phyloP scores from a whole-genome alignment of 2,113 vertebrate species.

The Perca schrenkii region DNA sequence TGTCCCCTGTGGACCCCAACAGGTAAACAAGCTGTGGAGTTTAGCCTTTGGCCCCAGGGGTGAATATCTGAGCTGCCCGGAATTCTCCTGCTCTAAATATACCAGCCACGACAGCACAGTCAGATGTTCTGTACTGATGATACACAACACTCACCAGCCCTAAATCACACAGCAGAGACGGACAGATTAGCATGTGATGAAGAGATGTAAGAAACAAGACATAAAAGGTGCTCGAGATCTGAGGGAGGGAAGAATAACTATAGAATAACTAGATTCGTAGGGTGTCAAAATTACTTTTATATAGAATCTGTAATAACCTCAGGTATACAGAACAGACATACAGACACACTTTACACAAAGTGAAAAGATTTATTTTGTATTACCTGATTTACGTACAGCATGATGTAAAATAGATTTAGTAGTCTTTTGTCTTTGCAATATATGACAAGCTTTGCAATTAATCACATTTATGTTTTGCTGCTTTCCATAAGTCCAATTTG shows the following conservation, averaged over 20 bases:
- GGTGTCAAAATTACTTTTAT: too few species aligned
- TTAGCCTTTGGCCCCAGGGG: conserved; percentile 62
- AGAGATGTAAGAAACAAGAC: conserved; percentile 3
- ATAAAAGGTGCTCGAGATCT: neutral
- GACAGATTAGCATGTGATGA: conserved; percentile 13
- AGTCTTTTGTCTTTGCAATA: too few species aligned
- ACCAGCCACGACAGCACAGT: conserved; percentile 63
- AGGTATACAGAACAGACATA: neutral
- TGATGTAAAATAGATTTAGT: too few species aligned
- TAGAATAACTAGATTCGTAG: neutral
- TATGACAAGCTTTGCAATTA: too few species aligned
- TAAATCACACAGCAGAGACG: conserved; percentile 49
- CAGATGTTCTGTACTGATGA: conserved; percentile 66
- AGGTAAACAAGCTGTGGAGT: conserved; percentile 80
- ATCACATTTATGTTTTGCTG: too few species aligned
- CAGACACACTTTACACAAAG: neutral
- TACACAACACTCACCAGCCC: conserved; percentile 58
- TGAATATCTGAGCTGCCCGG: conserved; percentile 58
- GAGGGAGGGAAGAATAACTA: neutral
- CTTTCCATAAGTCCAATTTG: too few species aligned
- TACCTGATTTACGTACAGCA: neutral
- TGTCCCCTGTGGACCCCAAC: conserved; percentile 35
- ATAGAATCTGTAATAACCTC: neutral
- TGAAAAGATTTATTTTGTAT: neutral
- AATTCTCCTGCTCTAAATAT: conserved; percentile 83